Conservation (phyloP, 1,140 invertebrate species). For the Planococcus citri region DNA sequence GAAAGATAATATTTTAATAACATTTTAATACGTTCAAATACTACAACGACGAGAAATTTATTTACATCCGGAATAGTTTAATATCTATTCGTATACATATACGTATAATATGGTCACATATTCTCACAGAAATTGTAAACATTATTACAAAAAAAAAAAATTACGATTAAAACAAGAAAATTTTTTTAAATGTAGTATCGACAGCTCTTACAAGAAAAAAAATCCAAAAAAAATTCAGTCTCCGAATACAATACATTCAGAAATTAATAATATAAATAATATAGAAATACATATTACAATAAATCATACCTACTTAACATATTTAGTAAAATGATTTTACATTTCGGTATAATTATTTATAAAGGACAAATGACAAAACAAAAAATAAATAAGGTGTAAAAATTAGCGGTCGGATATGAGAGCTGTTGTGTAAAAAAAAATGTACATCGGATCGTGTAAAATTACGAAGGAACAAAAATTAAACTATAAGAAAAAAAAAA, state of each 20-base stretch:
- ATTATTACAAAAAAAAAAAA: neutral
- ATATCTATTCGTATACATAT: neutral
- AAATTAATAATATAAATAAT: neutral
- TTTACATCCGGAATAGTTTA: neutral
- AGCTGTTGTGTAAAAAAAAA: no score
- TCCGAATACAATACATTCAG: neutral
- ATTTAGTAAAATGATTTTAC: no score
- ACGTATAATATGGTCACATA: conserved; percentile 5
- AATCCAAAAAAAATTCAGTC: neutral
- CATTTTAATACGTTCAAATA: neutral
- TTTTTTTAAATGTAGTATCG: neutral
- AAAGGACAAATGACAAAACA: no score
- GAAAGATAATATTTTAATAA: no score
- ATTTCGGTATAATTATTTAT: no score
- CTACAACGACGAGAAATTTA: neutral
- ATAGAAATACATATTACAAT: neutral
- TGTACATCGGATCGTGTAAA: no score
- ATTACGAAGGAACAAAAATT: no score
- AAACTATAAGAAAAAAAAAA: no score
- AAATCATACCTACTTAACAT: neutral
- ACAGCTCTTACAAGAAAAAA: neutral
- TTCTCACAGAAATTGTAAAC: neutral
- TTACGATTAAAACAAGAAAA: neutral
- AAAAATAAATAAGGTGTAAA: no score
- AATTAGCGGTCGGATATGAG: no score